phyloP scores from a whole-genome alignment of 2,113 vertebrate genomes.

The Eubucco bourcierii region DNA sequence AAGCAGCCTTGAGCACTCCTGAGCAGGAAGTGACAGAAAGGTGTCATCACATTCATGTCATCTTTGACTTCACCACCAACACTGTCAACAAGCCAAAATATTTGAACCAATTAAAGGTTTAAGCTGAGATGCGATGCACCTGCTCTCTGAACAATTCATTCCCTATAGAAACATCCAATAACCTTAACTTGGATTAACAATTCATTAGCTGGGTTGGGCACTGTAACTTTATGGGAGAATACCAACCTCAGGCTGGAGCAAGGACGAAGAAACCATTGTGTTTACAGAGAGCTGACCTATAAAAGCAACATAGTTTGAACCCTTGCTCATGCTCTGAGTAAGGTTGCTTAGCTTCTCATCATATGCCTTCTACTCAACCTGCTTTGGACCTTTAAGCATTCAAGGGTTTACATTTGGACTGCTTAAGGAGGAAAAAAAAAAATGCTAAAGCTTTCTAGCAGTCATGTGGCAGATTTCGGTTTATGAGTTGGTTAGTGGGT shows the following conservation, averaged over 20 bases:
- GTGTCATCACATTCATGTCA: not conserved
- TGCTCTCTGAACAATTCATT: not conserved
- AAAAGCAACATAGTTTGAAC: not conserved
- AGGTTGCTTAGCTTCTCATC: not conserved
- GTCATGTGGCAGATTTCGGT: rapidly evolving
- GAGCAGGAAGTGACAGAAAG: not conserved
- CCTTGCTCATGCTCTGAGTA: not conserved
- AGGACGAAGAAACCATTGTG: not conserved
- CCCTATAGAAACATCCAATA: not conserved
- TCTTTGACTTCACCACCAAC: not conserved
- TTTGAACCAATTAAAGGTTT: not conserved
- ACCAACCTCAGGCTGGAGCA: not conserved
- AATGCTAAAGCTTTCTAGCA: not conserved
- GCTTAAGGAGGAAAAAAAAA: not conserved
- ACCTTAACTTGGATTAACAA: not conserved
- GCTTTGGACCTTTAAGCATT: not conserved
- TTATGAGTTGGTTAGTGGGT: not conserved
- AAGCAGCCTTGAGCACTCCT: not conserved
- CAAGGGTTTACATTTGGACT: not conserved
- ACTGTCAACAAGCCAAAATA: not conserved
- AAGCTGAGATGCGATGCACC: not conserved
- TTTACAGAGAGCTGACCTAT: not conserved
- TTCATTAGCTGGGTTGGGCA: not conserved
- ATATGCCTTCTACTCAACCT: not conserved
- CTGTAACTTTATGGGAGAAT: not conserved